Evolutionary conservation across 1,140 invertebrate species (phyloP).

Genomic region (Penaeus chinensis): DNA sequence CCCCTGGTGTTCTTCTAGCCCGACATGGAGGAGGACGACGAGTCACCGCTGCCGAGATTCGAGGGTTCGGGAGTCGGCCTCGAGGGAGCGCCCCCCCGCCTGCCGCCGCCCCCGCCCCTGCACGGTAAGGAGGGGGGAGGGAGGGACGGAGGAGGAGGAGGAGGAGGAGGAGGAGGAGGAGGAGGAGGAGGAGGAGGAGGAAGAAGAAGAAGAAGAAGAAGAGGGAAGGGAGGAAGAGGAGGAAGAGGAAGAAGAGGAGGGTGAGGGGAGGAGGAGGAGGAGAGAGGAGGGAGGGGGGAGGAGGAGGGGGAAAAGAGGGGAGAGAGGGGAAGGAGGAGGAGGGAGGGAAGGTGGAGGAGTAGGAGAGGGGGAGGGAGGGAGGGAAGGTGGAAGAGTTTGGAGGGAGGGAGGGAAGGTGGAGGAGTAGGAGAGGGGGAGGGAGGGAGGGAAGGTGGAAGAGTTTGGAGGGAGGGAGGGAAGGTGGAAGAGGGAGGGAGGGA

Average conservation of each 20-base stretch:
- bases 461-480: no score
- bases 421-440: no score
- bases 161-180: no score
- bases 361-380: background rate
- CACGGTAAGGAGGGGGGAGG: constrained; percentile 29
- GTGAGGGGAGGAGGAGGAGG: background rate
- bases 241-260: background rate
- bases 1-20: no score
- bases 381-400: no score
- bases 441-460: no score
- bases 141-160: no score
- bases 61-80: constrained; percentile 19
- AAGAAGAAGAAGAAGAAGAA: background rate
- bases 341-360: background rate
- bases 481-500: no score
- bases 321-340: background rate
- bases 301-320: background rate
- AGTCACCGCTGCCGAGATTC: background rate
- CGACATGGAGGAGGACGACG: constrained; percentile 40
- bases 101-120: constrained; percentile 36
- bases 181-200: background rate
- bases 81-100: constrained; percentile 17
- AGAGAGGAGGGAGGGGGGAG: background rate
- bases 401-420: no score
- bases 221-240: no score